Base-by-base conservation (phyloP, 2,113 vertebrate genomes). In the Elachura formosa region DNA sequence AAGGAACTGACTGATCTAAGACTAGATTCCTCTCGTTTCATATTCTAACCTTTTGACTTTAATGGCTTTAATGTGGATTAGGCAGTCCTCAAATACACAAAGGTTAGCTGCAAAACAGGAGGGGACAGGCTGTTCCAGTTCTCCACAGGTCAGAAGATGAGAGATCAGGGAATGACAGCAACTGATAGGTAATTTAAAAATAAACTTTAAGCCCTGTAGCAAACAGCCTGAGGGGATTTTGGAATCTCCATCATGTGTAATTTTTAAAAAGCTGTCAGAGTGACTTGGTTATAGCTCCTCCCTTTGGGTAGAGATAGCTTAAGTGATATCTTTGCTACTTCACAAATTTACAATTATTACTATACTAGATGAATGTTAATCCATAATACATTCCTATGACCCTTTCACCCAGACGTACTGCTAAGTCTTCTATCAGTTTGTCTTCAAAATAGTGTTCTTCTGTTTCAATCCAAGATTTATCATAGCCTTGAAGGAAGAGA, bases 381-480 rank as follows among this genome's bases (percentile, higher is more conserved):
- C 21, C 45, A 34, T 26, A 90, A 55, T 38, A 72, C n/a, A 87
- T 45, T 71, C 38, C 40, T 78, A 76, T 8, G n/a, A 92, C 81
- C 63, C 75, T 59, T 71, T 92, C 33, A 92, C 64, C 91, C 92
- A 96, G 84, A 95, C 92, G 14, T 97, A 99, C 99, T 91, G 99
- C 99, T 64, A 99, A 98, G 76, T 99, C 99, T 96, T 99, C 99
- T 74, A 99, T 99, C 77, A 99, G 98, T 76, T 99, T 99, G 89
- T 99, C 99, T 97, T 99, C 99, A 97, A 99, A 99, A 96, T 99
- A 99, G 71, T 99, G 99, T 41, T 99, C 99, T 95, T 99, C 99
- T 34, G 99, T 98, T 93, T 99, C 99, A 77, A 99, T 99, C 99
- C 99, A 99, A 58, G 99, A 99, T 96, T 99, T 99, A 88, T 99